Evolutionary conservation across 2,888 invertebrate genomes (phyloP).

Genomic region (Synanthedon vespiformis): DNA sequence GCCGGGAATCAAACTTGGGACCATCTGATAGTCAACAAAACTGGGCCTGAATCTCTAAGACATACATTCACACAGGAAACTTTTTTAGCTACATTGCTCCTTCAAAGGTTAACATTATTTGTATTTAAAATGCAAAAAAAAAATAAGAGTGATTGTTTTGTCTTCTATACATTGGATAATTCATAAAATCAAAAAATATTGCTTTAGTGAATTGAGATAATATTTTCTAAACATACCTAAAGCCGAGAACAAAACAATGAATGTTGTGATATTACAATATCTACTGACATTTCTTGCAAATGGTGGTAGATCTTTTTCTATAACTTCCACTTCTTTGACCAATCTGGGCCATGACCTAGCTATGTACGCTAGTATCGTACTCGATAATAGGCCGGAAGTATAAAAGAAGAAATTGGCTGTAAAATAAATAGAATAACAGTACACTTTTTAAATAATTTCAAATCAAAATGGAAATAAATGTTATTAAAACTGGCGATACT

Average conservation of each 20-base stretch:
- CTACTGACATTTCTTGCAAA: constrained; percentile 19
- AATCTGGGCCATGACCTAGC: constrained; percentile 24
- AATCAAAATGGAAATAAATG: too few species aligned
- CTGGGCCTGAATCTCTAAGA: too few species aligned
- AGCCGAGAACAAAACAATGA: constrained; percentile 22
- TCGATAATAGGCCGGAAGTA: constrained; percentile 21
- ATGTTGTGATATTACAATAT: constrained; percentile 21
- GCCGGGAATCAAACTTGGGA: too few species aligned
- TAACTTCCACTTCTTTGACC: constrained; percentile 17
- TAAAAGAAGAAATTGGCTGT: constrained; percentile 32
- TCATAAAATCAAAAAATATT: too few species aligned
- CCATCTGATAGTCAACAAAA: too few species aligned
- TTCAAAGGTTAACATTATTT: too few species aligned
- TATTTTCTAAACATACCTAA: constrained; percentile 14
- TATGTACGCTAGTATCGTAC: constrained; percentile 21
- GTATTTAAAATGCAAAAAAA: too few species aligned
- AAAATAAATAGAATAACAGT: neutral
- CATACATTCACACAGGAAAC: too few species aligned
- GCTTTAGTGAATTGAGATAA: too few species aligned
- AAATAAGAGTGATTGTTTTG: too few species aligned
- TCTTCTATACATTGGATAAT: too few species aligned
- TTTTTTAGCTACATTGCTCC: too few species aligned
- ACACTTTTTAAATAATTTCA: neutral
- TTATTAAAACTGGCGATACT: constrained; percentile 11
- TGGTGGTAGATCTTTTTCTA: constrained; percentile 29